Conservation (phyloP, 2,888 invertebrate species). For the Melinopterus prodromus region DNA sequence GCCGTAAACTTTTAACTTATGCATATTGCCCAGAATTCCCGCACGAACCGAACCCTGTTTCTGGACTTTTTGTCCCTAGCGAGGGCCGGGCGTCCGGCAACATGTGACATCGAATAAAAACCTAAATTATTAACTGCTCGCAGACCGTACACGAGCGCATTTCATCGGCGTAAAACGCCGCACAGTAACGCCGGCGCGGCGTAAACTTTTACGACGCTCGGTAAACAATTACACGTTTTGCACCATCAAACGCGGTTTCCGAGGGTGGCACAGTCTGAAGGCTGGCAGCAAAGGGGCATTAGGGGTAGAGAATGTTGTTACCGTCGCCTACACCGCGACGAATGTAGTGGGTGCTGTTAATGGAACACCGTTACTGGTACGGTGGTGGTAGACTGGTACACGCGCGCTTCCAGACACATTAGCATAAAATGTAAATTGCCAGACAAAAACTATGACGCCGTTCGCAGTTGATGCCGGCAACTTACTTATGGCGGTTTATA, state of each 20-base stretch:
- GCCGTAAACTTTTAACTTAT: constrained; percentile 4
- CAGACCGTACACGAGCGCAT: constrained; percentile 4
- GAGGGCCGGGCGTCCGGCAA: background rate
- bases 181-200: background rate
- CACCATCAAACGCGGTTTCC: constrained; percentile 19
- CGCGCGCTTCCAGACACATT: constrained; percentile 32
- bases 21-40: background rate
- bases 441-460: constrained; percentile 32
- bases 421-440: constrained; percentile 38
- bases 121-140: constrained; percentile 4
- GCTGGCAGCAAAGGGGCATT: constrained; percentile 9
- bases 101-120: background rate
- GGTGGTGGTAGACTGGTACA: background rate
- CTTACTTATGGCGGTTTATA: constrained; percentile 30
- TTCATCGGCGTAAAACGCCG: constrained; percentile 4
- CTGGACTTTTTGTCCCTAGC: background rate
- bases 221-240: constrained; percentile 4
- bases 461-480: constrained; percentile 25
- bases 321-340: constrained; percentile 26
- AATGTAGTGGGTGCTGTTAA: constrained; percentile 31
- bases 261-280: background rate
- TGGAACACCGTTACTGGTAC: constrained; percentile 22
- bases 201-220: background rate
- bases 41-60: background rate
- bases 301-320: constrained; percentile 23